Base-by-base conservation (phyloP, 2,888 invertebrate species). In the Diploptera punctata region DNA sequence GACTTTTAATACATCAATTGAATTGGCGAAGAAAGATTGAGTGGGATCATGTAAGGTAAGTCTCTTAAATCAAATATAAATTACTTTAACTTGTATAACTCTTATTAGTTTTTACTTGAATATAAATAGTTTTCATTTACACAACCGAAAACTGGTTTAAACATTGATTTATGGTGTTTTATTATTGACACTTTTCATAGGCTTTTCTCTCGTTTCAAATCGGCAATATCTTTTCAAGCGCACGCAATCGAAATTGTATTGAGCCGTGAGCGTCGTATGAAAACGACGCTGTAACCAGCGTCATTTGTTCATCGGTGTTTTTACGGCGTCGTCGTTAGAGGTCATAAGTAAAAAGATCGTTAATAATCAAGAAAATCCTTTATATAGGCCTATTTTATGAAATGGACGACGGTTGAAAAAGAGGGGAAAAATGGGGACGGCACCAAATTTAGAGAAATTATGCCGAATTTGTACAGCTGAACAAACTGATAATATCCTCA, bases 381-480 rank as follows among this genome's bases (percentile, higher is more conserved):
- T 75, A 71, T 57, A 62, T 54, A 57, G 65, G 60, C 49, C 65
- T 52, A 69, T 65, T 73, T 70, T 73, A 70, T 73, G 73, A 70
- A 70, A 65, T 54, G 67, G 67, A 44, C 57, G 70, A 70, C 65
- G 60, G 69, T 44, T 73, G 61, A 70, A 69, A 73, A 70, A 65
- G 29, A 26, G 68, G 71, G 69, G 68, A 73, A 73, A 65, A 74
- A 76, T 76, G 76, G 76, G 74, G 68, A 71, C 75, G 60, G 54
- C 74, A 43, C 65, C 75, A 61, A 75, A 76, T 77, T 85, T 85
- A 76, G 84, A 85, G 76, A 81, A 84, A 76, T 83, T 86, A 80
- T 91, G 91, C 81, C 87, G 91, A 76, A 87, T 91, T 77, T 91
- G 91, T 83, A 88, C 87, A 75, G 84, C 86, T 77, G 86, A 88